A percentile compares a stretch with the other conserved stretches of the same genome.
phyloP scores from a whole-genome alignment of 2,797 vertebrate genomes.

The Aphelocoma californica region DNA sequence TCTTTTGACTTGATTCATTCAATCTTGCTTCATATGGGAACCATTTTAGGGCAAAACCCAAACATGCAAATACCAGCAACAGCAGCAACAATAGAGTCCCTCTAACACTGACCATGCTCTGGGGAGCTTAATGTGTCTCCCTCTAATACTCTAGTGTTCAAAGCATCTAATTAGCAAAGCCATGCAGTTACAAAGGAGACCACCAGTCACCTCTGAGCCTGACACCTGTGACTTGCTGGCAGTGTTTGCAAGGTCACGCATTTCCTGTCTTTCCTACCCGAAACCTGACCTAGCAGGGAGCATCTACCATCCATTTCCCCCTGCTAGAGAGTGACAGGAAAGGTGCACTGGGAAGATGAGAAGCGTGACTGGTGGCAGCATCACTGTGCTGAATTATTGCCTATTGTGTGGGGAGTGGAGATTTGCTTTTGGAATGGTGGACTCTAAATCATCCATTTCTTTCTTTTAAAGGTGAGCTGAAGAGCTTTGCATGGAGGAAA shows the following conservation, averaged over 20 bases:
- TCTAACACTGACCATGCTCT: background rate
- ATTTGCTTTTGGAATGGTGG: slow-evolving; percentile 41
- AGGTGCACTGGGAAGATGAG: slow-evolving; percentile 12
- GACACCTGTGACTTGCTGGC: background rate
- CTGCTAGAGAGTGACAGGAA: background rate
- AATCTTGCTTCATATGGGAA: background rate
- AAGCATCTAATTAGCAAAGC: background rate
- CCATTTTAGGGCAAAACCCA: background rate
- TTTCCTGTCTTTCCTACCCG: background rate
- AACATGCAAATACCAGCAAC: background rate
- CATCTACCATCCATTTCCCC: background rate
- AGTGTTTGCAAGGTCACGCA: background rate
- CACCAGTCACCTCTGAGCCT: background rate
- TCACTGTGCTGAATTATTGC: slow-evolving; percentile 34
- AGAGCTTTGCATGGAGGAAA: background rate
- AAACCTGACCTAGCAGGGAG: background rate
- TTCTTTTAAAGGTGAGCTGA: slow-evolving; percentile 25
- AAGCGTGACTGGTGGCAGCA: slow-evolving; percentile 1
- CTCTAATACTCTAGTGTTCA: background rate
- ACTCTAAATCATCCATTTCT: slow-evolving; percentile 26
- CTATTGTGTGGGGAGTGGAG: background rate
- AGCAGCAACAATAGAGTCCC: background rate
- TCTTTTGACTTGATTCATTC: background rate
- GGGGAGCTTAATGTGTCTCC: background rate
- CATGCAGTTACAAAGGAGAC: background rate